Evolutionary conservation across 2,888 invertebrate species (phyloP).

Genomic region (Tridacna crocea): DNA sequence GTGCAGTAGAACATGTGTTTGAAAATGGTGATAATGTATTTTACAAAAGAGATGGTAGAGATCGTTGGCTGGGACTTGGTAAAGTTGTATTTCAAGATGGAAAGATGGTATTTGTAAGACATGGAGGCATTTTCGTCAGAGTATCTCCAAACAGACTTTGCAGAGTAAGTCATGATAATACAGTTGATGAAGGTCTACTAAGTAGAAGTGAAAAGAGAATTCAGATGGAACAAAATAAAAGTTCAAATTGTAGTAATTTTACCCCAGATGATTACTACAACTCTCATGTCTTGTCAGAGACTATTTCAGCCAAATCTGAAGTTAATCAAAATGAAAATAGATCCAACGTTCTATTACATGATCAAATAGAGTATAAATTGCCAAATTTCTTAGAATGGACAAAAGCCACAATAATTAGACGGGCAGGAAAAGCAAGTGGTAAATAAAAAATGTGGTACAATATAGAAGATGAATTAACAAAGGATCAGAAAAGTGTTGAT

Average conservation of each 20-base stretch:
- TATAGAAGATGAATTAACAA: constrained; percentile 12
- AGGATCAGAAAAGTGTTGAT: constrained; percentile 11
- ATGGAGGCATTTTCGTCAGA: background rate
- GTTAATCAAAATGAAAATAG: too few relatives aligned
- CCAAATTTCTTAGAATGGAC: constrained; percentile 26
- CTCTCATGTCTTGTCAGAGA: too few relatives aligned
- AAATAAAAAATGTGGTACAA: constrained; percentile 47
- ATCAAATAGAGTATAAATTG: constrained; percentile 8
- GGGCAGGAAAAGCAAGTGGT: constrained; percentile 44
- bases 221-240: background rate
- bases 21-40: constrained; percentile 62
- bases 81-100: constrained; percentile 5
- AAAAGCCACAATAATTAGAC: constrained; percentile 28
- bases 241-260: too few relatives aligned
- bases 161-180: background rate
- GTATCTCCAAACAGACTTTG: background rate
- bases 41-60: constrained; percentile 61
- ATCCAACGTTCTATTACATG: too few relatives aligned
- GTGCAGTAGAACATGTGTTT: constrained; percentile 62
- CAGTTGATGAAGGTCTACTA: background rate
- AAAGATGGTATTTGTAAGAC: constrained; percentile 7
- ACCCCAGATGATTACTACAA: too few relatives aligned
- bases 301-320: too few relatives aligned
- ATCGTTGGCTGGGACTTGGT: constrained; percentile 34
- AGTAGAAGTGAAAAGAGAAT: background rate